Evolutionary conservation across 2,888 invertebrate genomes (phyloP), one percentile per base, ranked within the genome.

Genomic region (Amiota mariae): DNA sequence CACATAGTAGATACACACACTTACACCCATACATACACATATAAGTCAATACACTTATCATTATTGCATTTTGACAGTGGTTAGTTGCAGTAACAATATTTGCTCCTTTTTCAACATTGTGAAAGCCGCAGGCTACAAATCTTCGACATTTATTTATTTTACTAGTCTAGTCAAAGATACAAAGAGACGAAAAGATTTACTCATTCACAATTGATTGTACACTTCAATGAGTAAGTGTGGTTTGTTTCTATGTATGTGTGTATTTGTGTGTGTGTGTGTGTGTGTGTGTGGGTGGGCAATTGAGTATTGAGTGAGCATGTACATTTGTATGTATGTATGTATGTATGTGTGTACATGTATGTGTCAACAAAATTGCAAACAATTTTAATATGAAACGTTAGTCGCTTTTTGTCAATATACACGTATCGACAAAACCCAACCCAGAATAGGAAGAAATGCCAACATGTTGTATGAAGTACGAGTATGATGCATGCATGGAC

Each of bases 11-110:
- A 24, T 24, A 24, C 24, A 24, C 24, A 24, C 48, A 12, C 24
- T 1, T 18, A 2, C n/a, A n/a, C n/a, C n/a, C 8, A 15, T 67
- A 11, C 18, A 9, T 67, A 20, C 49, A 67, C 51, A 47, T 51
- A 8, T 49, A 2, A 46, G 24, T 46, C 11, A 13, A 12, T 73
- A 75, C 77, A 79, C 79, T 78, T 79, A 81, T 81, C 77, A 81
- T 81, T 78, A 76, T 77, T 77, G 51, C 77, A 63, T 73, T 64
- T 71, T 75, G 75, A 76, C 76, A 74, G 74, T 71, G 46, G 49
- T n/a, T n/a, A n/a, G n/a, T 48, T 20, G 64, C 67, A 72, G 56
- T 24, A 71, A 24, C 61, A 72, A 36, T 11, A 63, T 24, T 59
- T 59, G 59, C 20, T 59, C 59, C 15, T 59, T 59, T 59, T 59